These are phyloP conservation scores for Hypsibius dujardini DNA, from an alignment of 1,140 invertebrate species.

Conservation along the genomic window DNA sequence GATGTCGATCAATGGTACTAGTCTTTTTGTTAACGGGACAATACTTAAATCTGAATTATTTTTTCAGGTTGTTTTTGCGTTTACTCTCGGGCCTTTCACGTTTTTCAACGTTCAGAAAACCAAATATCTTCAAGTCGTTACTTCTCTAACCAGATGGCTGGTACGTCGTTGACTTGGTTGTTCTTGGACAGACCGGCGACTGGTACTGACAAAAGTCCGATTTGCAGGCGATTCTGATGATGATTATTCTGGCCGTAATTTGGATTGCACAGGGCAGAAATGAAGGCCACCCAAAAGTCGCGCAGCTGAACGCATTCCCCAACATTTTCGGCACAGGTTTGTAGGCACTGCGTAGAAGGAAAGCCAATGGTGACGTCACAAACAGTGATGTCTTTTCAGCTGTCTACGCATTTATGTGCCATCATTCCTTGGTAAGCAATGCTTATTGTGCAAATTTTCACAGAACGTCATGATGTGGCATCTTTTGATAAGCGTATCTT, in stretches of 20 bases:
- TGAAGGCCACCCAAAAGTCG: conserved; percentile 48
- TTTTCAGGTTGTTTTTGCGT: conserved; percentile 47
- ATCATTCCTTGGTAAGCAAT: too few relatives aligned
- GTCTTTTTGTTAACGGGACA: neutral
- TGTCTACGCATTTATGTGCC: conserved; percentile 98
- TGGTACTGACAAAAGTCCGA: conserved; percentile 21
- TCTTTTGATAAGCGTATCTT: too few relatives aligned
- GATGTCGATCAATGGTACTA: conserved; percentile 18
- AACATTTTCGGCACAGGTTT: conserved; percentile 79
- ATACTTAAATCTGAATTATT: conserved; percentile 22
- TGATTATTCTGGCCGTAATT: conserved; percentile 63
- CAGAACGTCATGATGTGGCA: too few relatives aligned
- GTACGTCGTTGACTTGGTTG: conserved; percentile 13
- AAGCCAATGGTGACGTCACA: too few relatives aligned
- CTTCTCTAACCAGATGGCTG: conserved; percentile 63
- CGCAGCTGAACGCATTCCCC: conserved; percentile 48
- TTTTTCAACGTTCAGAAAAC: conserved; percentile 91
- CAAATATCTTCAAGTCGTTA: conserved; percentile 79
- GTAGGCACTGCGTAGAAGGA: too few relatives aligned
- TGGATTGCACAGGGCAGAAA: conserved; percentile 44
- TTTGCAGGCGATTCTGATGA: conserved; percentile 56
- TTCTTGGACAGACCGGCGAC: too few relatives aligned
- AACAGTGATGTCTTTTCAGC: too few relatives aligned
- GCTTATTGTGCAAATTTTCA: too few relatives aligned
- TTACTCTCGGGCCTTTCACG: conserved; percentile 64